These are phyloP conservation scores for Neotoxoptera formosana DNA, from an alignment of 1,140 invertebrate species.

Conservation along the genomic window DNA sequence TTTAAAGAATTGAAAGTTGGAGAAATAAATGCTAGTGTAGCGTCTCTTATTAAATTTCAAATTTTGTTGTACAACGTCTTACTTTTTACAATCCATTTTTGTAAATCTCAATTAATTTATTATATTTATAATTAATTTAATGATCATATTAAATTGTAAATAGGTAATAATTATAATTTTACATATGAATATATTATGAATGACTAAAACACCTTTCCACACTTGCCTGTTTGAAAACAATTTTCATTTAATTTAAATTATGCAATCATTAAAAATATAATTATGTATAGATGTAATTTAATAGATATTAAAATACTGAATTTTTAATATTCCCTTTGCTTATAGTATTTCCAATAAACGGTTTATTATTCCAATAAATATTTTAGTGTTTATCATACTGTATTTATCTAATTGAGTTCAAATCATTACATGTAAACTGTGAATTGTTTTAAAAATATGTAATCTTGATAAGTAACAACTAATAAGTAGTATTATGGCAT, in stretches of 20 bases:
- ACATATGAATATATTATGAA: not conserved
- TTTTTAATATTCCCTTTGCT: not conserved
- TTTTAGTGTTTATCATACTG: not conserved
- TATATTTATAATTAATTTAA: not conserved
- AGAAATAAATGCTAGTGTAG: not conserved
- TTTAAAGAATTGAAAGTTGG: not conserved
- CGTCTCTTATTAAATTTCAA: not conserved
- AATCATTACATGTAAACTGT: not conserved
- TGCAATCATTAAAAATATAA: not conserved
- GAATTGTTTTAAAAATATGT: not conserved
- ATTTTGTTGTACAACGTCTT: not conserved
- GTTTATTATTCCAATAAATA: not conserved
- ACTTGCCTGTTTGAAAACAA: not conserved
- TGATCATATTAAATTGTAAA: not conserved
- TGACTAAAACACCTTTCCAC: too few species aligned
- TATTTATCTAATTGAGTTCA: not conserved
- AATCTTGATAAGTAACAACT: too few species aligned
- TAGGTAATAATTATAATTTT: not conserved
- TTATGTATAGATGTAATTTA: not conserved
- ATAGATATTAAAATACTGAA: not conserved
- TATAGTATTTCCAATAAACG: not conserved
- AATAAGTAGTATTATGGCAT: not conserved
- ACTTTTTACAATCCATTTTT: not conserved
- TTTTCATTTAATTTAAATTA: not conserved
- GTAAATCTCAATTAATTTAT: not conserved